phyloP scores from a whole-genome alignment of 2,888 invertebrate species.

The Margaritifera margaritifera region DNA sequence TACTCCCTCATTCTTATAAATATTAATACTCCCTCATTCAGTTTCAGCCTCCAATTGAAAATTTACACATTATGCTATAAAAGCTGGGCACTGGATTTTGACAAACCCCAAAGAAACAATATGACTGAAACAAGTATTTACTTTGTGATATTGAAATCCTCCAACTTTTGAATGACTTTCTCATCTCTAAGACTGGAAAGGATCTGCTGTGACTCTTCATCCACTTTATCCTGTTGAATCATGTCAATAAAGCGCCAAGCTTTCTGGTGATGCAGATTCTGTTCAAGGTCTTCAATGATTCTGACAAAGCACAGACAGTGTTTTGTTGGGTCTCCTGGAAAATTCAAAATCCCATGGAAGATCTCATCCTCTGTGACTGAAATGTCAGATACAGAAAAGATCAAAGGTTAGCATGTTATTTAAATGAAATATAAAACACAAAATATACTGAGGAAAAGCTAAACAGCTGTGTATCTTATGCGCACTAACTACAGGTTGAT shows the following conservation, averaged over 20 bases:
- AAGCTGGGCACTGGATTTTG: background rate
- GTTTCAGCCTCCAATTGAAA: too few relatives aligned
- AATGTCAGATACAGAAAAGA: slow-evolving; percentile 1
- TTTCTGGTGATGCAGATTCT: slow-evolving; percentile 42
- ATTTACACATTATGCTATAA: too few relatives aligned
- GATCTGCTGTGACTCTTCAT: slow-evolving; percentile 46
- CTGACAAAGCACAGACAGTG: slow-evolving; percentile 53
- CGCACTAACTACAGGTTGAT: background rate
- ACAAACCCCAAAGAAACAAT: background rate
- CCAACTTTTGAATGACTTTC: slow-evolving; percentile 30
- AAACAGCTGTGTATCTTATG: background rate
- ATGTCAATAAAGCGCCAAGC: slow-evolving; percentile 51
- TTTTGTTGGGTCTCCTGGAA: slow-evolving; percentile 37
- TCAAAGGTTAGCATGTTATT: background rate
- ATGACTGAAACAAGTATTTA: background rate
- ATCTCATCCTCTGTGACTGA: slow-evolving; percentile 57
- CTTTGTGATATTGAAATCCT: slow-evolving; percentile 31
- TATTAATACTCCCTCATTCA: too few relatives aligned
- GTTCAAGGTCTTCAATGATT: slow-evolving; percentile 48
- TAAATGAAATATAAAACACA: background rate
- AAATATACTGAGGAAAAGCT: background rate
- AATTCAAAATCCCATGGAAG: slow-evolving; percentile 44
- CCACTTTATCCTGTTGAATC: slow-evolving; percentile 26
- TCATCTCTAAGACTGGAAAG: slow-evolving; percentile 46
- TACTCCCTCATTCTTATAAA: too few relatives aligned